Conservation (phyloP, 2,113 vertebrate genomes). For the Lates calcarifer region DNA sequence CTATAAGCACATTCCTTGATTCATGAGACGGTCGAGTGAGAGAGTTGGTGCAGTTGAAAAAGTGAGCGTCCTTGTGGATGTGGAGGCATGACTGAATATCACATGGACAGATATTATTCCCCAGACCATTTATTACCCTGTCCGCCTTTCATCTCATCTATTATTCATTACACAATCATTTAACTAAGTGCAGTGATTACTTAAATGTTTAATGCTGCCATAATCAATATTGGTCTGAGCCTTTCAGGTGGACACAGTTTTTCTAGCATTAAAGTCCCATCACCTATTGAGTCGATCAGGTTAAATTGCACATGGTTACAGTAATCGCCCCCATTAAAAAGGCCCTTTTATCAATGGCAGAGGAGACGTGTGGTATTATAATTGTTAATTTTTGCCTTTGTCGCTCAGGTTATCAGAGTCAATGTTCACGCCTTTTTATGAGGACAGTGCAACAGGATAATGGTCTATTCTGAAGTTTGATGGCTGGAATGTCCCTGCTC, state of each 20-base stretch:
- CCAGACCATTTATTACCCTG: slow-evolving; percentile 74
- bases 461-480: slow-evolving; percentile 57
- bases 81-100: slow-evolving; percentile 55
- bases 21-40: slow-evolving; percentile 55
- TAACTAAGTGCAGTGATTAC: slow-evolving; percentile 81
- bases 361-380: slow-evolving; percentile 57
- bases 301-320: slow-evolving; percentile 75
- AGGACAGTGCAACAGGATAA: slow-evolving; percentile 51
- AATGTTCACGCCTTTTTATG: slow-evolving; percentile 29
- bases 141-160: slow-evolving; percentile 75
- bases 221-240: slow-evolving; percentile 76
- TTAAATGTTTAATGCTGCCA: slow-evolving; percentile 82
- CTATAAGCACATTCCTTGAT: slow-evolving; percentile 50
- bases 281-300: slow-evolving; percentile 73
- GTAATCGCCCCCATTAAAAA: slow-evolving; percentile 68
- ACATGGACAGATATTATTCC: slow-evolving; percentile 64
- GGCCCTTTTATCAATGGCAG: slow-evolving; percentile 60
- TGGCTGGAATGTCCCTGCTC: slow-evolving; percentile 35
- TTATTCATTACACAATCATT: slow-evolving; percentile 84
- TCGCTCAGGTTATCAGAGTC: slow-evolving; percentile 54
- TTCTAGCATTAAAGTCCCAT: slow-evolving; percentile 77
- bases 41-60: slow-evolving; percentile 30
- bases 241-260: slow-evolving; percentile 76
- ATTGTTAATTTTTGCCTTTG: slow-evolving; percentile 62
- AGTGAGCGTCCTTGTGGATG: slow-evolving; percentile 41